phyloP scores from a whole-genome alignment of 2,888 invertebrate genomes.

The Bibio marci region DNA sequence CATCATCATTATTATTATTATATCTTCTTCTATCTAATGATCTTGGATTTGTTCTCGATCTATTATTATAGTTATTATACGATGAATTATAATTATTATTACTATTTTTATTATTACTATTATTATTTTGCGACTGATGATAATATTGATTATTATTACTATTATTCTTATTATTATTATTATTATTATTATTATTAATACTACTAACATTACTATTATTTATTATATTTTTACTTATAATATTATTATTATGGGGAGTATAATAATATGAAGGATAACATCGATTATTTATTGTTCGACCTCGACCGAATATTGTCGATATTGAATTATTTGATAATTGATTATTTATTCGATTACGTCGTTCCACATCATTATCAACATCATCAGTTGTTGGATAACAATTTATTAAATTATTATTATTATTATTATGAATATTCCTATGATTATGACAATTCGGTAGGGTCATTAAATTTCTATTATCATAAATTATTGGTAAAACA shows the following conservation, averaged over 20 bases:
- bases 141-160: slow-evolving; percentile 11
- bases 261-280: slow-evolving; percentile 10
- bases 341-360: slow-evolving; percentile 26
- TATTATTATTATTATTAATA: slow-evolving; percentile 7
- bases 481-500: slow-evolving; percentile 9
- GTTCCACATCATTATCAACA: slow-evolving; percentile 22
- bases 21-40: slow-evolving; percentile 22
- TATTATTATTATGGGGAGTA: slow-evolving; percentile 2
- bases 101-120: slow-evolving; percentile 1
- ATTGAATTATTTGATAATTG: slow-evolving; percentile 17
- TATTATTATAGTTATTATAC: slow-evolving; percentile 5
- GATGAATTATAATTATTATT: slow-evolving; percentile 1
- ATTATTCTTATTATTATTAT: slow-evolving; percentile 14
- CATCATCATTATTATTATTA: too few relatives aligned
- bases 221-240: slow-evolving; percentile 10
- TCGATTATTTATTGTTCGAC: slow-evolving; percentile 16
- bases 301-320: slow-evolving; percentile 24
- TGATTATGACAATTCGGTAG: slow-evolving; percentile 8
- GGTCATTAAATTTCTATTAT: slow-evolving; percentile 10
- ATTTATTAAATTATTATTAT: slow-evolving; percentile 11
- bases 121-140: slow-evolving; percentile 11
- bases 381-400: slow-evolving; percentile 3
- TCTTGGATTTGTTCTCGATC: slow-evolving; percentile 24
- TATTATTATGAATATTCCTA: slow-evolving; percentile 5
- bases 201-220: slow-evolving; percentile 19